These are phyloP conservation scores for Drosophila auraria DNA, from an alignment of 1,140 invertebrate genomes.

Conservation along the genomic window DNA sequence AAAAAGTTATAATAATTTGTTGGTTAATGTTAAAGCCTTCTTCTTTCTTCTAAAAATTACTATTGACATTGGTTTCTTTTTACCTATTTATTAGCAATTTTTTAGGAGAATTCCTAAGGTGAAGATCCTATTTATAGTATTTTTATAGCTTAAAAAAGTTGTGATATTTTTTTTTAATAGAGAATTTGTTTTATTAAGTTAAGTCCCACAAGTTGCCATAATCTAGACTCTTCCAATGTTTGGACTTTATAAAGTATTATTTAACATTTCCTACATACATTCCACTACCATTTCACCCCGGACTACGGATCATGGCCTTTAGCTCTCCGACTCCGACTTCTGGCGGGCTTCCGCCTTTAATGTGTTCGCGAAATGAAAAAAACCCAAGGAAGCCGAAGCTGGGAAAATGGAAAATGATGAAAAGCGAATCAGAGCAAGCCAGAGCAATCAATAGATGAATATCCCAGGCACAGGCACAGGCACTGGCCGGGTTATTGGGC, in stretches of 20 bases:
- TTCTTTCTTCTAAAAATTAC: too few species aligned
- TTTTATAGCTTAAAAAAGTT: too few species aligned
- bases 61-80: too few species aligned
- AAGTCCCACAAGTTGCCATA: background rate
- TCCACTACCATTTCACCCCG: slow-evolving; percentile 3
- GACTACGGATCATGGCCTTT: slow-evolving; percentile 46
- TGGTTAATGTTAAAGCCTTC: too few species aligned
- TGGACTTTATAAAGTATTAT: slow-evolving; percentile 22
- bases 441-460: slow-evolving; percentile 34
- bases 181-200: background rate
- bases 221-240: background rate
- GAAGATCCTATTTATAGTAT: background rate
- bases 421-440: slow-evolving; percentile 1
- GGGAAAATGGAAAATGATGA: slow-evolving; percentile 19
- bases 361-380: slow-evolving; percentile 30
- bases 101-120: too few species aligned
- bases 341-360: slow-evolving; percentile 40
- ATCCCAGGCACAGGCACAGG: slow-evolving; percentile 6
- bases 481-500: too few species aligned
- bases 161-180: background rate
- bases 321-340: slow-evolving; percentile 7
- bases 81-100: too few species aligned
- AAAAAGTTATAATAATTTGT: too few species aligned
- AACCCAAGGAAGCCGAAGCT: slow-evolving; percentile 5
- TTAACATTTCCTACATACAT: slow-evolving; percentile 16